Percentiles rank a stretch among this genome's conserved stretches.
phyloP scores from a whole-genome alignment of 1,140 invertebrate genomes.

The Vollenhovia emeryi region DNA sequence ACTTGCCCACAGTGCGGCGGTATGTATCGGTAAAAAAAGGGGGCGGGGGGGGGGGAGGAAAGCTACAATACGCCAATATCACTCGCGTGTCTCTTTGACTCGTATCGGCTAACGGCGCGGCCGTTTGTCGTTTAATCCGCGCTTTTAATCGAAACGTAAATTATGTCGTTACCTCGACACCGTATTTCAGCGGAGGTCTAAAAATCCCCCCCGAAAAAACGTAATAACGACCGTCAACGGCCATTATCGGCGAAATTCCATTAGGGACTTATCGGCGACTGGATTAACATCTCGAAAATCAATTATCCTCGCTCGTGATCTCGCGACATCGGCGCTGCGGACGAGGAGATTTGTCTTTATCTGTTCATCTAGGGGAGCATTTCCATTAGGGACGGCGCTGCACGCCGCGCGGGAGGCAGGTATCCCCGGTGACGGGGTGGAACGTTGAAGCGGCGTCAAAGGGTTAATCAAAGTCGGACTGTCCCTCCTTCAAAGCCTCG shows the following conservation, averaged over 20 bases:
- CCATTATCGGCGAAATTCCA: conserved; percentile 17
- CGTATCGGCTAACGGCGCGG: conserved; percentile 11
- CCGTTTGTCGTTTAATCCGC: not conserved
- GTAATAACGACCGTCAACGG: not conserved
- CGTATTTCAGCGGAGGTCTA: not conserved
- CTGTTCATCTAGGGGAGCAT: conserved; percentile 5
- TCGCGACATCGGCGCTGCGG: conserved; percentile 5
- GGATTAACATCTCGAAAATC: conserved; percentile 23
- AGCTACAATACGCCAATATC: conserved; percentile 30
- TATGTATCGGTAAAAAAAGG: not conserved
- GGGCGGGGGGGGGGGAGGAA: no score
- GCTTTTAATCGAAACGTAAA: conserved; percentile 39
- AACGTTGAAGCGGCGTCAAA: conserved; percentile 32
- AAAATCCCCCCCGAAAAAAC: conserved; percentile 12
- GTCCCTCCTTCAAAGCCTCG: conserved; percentile 36
- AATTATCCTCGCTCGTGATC: conserved; percentile 15
- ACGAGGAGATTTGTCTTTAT: conserved; percentile 15
- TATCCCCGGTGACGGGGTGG: conserved; percentile 1
- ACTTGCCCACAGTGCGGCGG: not conserved
- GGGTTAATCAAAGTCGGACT: conserved; percentile 58
- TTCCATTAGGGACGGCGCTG: conserved; percentile 31
- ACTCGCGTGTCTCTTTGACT: conserved; percentile 25
- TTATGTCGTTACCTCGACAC: conserved; percentile 19
- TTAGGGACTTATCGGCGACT: conserved; percentile 2
- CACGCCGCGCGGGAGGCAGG: not conserved